phyloP scores from a whole-genome alignment of 2,888 invertebrate species.

The Drosophila infuscata region DNA sequence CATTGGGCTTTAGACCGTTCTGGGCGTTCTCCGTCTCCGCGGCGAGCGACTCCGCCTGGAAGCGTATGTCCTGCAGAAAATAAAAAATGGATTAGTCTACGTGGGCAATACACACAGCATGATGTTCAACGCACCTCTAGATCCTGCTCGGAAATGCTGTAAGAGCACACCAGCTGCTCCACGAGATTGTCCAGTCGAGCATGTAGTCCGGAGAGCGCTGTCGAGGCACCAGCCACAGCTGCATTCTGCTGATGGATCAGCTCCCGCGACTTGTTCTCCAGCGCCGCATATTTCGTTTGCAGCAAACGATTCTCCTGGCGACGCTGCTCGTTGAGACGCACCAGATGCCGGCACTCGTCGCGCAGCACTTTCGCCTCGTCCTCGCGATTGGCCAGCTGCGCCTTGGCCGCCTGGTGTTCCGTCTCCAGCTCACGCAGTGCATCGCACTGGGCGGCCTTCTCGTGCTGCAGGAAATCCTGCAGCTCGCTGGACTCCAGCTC shows the following conservation, averaged over 20 bases:
- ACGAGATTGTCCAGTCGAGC: constrained; percentile 90
- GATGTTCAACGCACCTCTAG: constrained; percentile 87
- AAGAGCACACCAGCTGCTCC: constrained; percentile 90
- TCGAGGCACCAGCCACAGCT: constrained; percentile 89
- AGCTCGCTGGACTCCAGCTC: constrained; percentile 93
- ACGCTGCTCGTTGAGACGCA: constrained; percentile 92
- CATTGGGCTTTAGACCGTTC: constrained; percentile 85
- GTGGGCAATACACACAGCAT: neutral
- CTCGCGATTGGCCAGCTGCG: constrained; percentile 86
- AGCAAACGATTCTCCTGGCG: constrained; percentile 89
- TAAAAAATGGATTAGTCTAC: neutral
- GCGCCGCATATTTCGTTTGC: constrained; percentile 88
- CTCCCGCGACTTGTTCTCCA: constrained; percentile 88
- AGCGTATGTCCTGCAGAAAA: constrained; percentile 88
- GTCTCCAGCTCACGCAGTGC: constrained; percentile 91
- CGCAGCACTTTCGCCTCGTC: constrained; percentile 88
- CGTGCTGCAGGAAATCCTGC: constrained; percentile 94
- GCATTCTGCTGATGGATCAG: constrained; percentile 89
- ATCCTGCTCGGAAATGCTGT: constrained; percentile 91
- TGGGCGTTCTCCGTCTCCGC: constrained; percentile 89
- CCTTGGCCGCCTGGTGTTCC: constrained; percentile 81
- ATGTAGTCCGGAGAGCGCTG: constrained; percentile 89
- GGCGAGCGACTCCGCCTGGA: constrained; percentile 90
- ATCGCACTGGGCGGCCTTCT: constrained; percentile 92
- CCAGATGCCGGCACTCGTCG: constrained; percentile 92